Evolutionary conservation across 2,888 invertebrate genomes (phyloP), one percentile per base, ranked within the genome.

Genomic region (Drosophila lacicola): DNA sequence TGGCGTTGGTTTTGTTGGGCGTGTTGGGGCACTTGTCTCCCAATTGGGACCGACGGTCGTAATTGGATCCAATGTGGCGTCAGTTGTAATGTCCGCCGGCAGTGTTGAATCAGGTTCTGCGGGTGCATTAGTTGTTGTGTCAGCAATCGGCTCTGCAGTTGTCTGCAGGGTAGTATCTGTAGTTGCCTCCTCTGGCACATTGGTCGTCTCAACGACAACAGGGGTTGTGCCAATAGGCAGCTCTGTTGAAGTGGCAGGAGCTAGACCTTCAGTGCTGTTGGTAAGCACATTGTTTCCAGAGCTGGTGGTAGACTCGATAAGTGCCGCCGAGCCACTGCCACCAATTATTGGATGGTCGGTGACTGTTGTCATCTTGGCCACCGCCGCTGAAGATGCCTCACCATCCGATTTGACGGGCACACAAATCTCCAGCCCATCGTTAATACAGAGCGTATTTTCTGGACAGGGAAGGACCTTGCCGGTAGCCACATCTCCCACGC

Each of bases 361-460:
- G 11, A 78, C 62, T 14, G 83, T 83, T 5, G 78, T 82, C 84
- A 83, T 81, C 57, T 83, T 83, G 45, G 73, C 84, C 4, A 66
- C 58, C 45, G 81, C 50, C 4, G 80, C 80, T 5, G 71, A 66
- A 0, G 69, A 51, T 0, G 63, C 65, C 44, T 57, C 70, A 0
- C 25, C 57, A 14, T 62, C 63, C 4, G 80, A 70, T 45, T 86
- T 91, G 1, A 90, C 33, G 0, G 89, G 79, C 13, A 89, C 79
- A 66, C 92, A 92, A 47, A 91, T 89, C 55, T 89, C 80, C 10
- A 82, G 63, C 9, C 91, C 91, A 70, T 90, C 88, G 66, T 90
- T 91, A 0, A 91, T 81, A 65, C 92, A 92, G 13, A 91, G 89
- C 1, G 88, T 88, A 11, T 83, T 82, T 0, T 47, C 10, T 0